These are phyloP conservation scores for Poeciliopsis prolifica DNA, from an alignment of 2,113 vertebrate genomes.

Conservation along the genomic window DNA sequence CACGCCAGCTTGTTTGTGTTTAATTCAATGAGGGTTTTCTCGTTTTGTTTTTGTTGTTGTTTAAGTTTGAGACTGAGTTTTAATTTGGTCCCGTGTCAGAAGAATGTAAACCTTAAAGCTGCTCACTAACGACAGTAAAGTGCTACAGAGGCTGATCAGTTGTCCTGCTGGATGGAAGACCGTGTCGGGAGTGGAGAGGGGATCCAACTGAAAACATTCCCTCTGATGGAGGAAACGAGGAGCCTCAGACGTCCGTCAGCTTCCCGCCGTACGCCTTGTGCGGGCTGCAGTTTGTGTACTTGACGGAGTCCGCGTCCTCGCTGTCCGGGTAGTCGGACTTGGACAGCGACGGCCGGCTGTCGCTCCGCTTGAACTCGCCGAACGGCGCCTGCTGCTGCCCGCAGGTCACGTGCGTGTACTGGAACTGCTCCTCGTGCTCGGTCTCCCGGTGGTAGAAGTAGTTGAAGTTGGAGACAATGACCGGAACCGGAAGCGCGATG, in stretches of 20 bases:
- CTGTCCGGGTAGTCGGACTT: slow-evolving; percentile 86
- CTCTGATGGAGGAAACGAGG: slow-evolving; percentile 41
- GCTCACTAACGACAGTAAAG: neutral
- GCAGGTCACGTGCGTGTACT: slow-evolving; percentile 93
- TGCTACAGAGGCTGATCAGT: neutral
- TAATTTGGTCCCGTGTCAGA: neutral
- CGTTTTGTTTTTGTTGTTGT: neutral
- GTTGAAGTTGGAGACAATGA: slow-evolving; percentile 97
- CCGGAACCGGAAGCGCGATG: slow-evolving; percentile 92
- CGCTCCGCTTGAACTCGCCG: slow-evolving; percentile 83
- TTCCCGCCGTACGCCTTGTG: slow-evolving; percentile 84
- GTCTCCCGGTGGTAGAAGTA: slow-evolving; percentile 98
- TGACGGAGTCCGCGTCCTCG: slow-evolving; percentile 84
- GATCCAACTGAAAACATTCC: slow-evolving; percentile 8
- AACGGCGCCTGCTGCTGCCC: slow-evolving; percentile 83
- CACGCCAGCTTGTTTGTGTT: neutral
- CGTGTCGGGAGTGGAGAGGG: neutral
- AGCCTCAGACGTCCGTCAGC: slow-evolving; percentile 88
- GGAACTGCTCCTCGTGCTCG: slow-evolving; percentile 91
- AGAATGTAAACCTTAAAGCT: neutral
- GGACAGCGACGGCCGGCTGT: slow-evolving; percentile 84
- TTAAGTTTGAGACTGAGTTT: too few relatives aligned
- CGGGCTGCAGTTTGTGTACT: slow-evolving; percentile 88
- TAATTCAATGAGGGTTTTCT: too few relatives aligned
- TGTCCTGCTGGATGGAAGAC: slow-evolving; percentile 6